These are phyloP conservation scores for Pogona vitticeps DNA, from an alignment of 2,113 vertebrate genomes.

Conservation along the genomic window DNA sequence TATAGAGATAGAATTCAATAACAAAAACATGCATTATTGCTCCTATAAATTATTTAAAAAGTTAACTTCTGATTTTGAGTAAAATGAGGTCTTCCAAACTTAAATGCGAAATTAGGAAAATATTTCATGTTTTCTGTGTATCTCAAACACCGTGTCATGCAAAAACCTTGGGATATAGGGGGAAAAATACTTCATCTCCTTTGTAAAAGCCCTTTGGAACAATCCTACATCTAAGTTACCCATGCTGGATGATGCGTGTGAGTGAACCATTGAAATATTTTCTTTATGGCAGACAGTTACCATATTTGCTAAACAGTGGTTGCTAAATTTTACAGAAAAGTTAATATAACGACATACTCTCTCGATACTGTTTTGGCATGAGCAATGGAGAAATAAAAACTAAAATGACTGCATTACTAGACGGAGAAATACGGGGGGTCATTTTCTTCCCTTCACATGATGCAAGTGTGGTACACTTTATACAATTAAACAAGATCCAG, in stretches of 20 bases:
- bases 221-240: neutral
- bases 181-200: neutral
- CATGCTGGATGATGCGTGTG: neutral
- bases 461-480: neutral
- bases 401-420: constrained; percentile 57
- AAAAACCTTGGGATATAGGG: constrained; percentile 5
- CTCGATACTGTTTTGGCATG: constrained; percentile 69
- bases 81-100: constrained; percentile 70
- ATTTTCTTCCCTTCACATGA: constrained; percentile 39
- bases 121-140: constrained; percentile 53
- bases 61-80: constrained; percentile 74
- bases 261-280: neutral
- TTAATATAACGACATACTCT: constrained; percentile 85
- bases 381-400: constrained; percentile 60
- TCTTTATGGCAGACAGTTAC: constrained; percentile 43
- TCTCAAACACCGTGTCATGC: constrained; percentile 35
- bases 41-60: constrained; percentile 81
- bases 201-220: neutral
- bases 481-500: neutral
- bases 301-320: constrained; percentile 72
- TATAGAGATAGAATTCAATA: constrained; percentile 73
- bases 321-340: constrained; percentile 80
- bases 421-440: constrained; percentile 42
- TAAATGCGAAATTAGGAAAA: constrained; percentile 69
- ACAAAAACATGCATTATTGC: constrained; percentile 78